Percentiles rank a stretch among this genome's conserved stretches.
Evolutionary conservation across 2,113 vertebrate species (phyloP).

Genomic region (Ardeotis arabs): DNA sequence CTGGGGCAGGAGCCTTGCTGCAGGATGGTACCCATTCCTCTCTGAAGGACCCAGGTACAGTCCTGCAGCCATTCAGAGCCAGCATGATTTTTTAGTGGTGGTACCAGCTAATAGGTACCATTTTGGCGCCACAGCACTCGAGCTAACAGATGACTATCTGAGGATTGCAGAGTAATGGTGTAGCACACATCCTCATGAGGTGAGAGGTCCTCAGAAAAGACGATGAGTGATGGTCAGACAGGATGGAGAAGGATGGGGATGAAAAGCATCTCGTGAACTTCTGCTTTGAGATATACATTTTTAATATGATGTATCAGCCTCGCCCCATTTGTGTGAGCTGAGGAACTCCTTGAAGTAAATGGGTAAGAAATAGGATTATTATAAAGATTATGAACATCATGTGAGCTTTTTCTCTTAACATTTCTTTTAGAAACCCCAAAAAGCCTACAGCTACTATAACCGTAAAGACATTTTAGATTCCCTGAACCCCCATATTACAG

Average conservation of each 20-base stretch:
- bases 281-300: background rate
- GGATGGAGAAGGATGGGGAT: background rate
- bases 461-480: background rate
- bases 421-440: background rate
- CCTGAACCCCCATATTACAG: background rate
- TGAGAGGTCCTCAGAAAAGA: background rate
- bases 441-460: background rate
- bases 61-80: background rate
- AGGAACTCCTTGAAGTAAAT: background rate
- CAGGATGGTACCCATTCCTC: accelerated
- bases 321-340: background rate
- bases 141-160: background rate
- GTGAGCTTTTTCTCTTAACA: background rate
- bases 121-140: background rate
- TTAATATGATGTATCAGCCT: background rate
- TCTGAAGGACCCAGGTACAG: background rate
- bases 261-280: background rate
- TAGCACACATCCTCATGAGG: accelerated
- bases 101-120: background rate
- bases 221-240: background rate
- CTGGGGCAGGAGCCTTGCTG: background rate
- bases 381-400: background rate
- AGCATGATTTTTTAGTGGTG: background rate
- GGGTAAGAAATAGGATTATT: background rate
- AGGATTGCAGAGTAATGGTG: background rate